Percentiles rank a stretch among this genome's conserved stretches.
phyloP scores from a whole-genome alignment of 1,140 invertebrate genomes.

The Coboldia fuscipes region DNA sequence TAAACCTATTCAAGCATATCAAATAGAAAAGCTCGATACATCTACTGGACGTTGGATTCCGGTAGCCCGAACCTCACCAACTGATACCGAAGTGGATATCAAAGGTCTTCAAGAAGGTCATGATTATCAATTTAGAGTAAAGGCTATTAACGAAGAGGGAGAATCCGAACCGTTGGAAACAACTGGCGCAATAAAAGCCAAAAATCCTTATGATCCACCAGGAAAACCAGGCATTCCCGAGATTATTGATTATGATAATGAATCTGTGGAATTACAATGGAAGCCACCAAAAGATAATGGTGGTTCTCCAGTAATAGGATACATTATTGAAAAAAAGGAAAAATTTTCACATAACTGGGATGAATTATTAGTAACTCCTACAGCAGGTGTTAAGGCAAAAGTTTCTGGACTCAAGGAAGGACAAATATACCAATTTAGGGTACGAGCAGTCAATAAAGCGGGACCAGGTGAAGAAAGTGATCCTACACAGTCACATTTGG shows the following conservation, averaged over 20 bases:
- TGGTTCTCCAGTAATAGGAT: constrained; percentile 87
- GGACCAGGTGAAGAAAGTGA: constrained; percentile 80
- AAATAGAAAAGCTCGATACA: constrained; percentile 91
- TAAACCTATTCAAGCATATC: constrained; percentile 81
- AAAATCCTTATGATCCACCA: constrained; percentile 88
- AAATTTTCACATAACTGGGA: constrained; percentile 76
- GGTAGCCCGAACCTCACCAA: constrained; percentile 73
- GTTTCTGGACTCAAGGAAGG: constrained; percentile 79
- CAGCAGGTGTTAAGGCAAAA: constrained; percentile 55
- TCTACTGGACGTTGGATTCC: constrained; percentile 84
- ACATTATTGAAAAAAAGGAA: constrained; percentile 93
- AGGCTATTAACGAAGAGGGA: constrained; percentile 87
- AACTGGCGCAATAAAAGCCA: constrained; percentile 67
- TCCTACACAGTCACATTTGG: constrained; percentile 64
- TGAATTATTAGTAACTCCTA: constrained; percentile 60
- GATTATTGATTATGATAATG: constrained; percentile 82
- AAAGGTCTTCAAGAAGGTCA: constrained; percentile 78
- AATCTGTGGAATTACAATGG: constrained; percentile 88
- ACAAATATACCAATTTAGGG: constrained; percentile 81
- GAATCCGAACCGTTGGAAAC: constrained; percentile 84
- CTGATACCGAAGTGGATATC: constrained; percentile 65
- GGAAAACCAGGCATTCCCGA: constrained; percentile 79
- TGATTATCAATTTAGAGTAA: constrained; percentile 88
- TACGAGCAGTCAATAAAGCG: constrained; percentile 83
- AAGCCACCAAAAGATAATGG: constrained; percentile 87